Evolutionary conservation across 1,140 invertebrate species (phyloP).

Genomic region (Heliconius nattereri): DNA sequence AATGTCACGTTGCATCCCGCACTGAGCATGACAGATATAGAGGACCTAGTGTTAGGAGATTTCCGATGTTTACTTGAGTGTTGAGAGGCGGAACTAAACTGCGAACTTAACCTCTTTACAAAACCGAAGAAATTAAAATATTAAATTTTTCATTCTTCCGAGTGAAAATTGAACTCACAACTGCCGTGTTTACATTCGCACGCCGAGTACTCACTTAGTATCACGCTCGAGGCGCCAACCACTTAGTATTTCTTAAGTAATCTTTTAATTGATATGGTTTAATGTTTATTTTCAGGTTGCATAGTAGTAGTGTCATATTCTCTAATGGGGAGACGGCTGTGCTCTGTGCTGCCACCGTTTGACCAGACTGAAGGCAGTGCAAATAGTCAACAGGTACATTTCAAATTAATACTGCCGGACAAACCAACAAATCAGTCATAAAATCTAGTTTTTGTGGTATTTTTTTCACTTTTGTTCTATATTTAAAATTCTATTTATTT

Average conservation of each 20-base stretch:
- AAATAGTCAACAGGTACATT: slow-evolving; percentile 84
- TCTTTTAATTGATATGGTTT: not conserved
- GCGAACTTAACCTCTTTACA: not conserved
- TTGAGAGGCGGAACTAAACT: not conserved
- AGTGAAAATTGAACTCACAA: not conserved
- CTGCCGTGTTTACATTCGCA: not conserved
- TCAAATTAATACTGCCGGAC: not conserved
- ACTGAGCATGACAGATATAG: too few relatives aligned
- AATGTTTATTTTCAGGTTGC: slow-evolving; percentile 76
- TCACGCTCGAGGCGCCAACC: too few relatives aligned
- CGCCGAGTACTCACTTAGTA: too few relatives aligned
- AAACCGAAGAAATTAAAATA: not conserved
- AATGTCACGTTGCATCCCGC: too few relatives aligned
- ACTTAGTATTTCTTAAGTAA: too few relatives aligned
- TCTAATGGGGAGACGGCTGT: slow-evolving; percentile 86
- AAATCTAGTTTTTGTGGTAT: too few relatives aligned
- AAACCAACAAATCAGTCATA: too few relatives aligned
- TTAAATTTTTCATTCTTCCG: not conserved
- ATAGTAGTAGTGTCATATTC: slow-evolving; percentile 87
- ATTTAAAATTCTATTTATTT: too few relatives aligned
- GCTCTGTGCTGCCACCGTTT: slow-evolving; percentile 85
- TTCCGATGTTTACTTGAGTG: not conserved
- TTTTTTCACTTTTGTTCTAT: too few relatives aligned
- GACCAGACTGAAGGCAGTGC: slow-evolving; percentile 83
- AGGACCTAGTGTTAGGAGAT: too few relatives aligned